Base-by-base conservation (phyloP, 2,888 invertebrate species). In the Drosophila lacicola region DNA sequence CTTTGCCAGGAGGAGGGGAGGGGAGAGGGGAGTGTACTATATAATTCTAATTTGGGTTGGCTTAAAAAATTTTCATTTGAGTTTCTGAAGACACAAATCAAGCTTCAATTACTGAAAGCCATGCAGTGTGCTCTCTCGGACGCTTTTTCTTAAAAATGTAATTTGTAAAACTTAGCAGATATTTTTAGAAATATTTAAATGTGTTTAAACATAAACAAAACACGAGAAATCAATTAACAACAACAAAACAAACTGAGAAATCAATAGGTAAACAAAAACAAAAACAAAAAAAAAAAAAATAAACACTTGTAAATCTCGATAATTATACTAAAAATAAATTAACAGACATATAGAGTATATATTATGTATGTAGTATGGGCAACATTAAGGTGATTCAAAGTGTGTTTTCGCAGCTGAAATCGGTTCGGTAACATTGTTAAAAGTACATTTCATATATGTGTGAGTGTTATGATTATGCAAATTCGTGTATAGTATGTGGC, bases 51-150 rank as follows among this genome's bases (percentile, higher is more conserved):
- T 33, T 37, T 50, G 37, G 11, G 21, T 33, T 51, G 6, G 25
- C 25, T 25, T 25, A 1, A 0, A 25, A 25, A 8, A 29, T 29
- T 2, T 33, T 10, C 4, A n/a, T 42, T 49, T 49, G n/a, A 33
- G 14, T 41, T 45, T 58, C 42, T 29, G 60, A 71, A 73, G 62
- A 67, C 75, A 74, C 63, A 70, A 67, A 41, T 76, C 21, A 76
- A 76, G 79, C 82, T 82, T 81, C 74, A 73, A 70, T 83, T 82
- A 88, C 82, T 72, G 77, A 74, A 92, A 92, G 92, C 92, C 92
- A 92, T 92, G 92, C 92, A 92, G 91, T 92, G 92, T 87, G 90
- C 89, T 91, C 92, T 92, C 92, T 92, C 92, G 92, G 92, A 92
- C 83, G 88, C 71, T 83, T 86, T 83, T 86, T 70, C 44, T 75